Base-by-base conservation (phyloP, 2,797 vertebrate genomes). In the Rhynchotus rufescens region DNA sequence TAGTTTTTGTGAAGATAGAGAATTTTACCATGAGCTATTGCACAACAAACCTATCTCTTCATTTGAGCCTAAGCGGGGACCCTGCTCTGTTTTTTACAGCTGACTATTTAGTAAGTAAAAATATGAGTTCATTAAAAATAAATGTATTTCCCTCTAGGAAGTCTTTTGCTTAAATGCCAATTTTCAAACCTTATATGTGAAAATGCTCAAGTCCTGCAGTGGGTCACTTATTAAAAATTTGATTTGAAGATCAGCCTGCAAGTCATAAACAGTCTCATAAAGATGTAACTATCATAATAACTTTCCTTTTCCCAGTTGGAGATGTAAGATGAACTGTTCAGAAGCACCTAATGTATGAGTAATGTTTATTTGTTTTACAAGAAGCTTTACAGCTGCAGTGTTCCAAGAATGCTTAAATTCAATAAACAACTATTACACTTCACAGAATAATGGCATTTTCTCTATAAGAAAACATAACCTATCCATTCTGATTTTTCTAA, bases 401-500 rank as follows among this genome's bases (percentile, higher is more conserved):
- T 91, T 96, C 92, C 86, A 90, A 86, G 67, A 96, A 96, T 68
- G 66, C 82, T 96, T 96, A 94, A 93, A 94, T 95, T 92, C 92
- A 96, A 89, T 92, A 95, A 96, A 88, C 59, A 89, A 80, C 67
- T 66, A 93, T 96, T 95, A 92, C 91, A 94, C 93, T 42, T 95
- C 79, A 96, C 86, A 61, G 87, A 83, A 96, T 79, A 86, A 86
- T 93, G 75, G 38, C 64, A 47, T 74, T 91, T 95, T 59, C 40
- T 92, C 54, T 61, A n/a, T 75, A 88, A 91, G 59, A 88, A 91
- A 96, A 44, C 78, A 77, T 82, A 96, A 90, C 79, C 86, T 72
- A 93, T 93, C 90, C 66, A 45, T 90, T 96, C 79, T 80, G 52
- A 89, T 95, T 94, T 96, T 95, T 95, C 92, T 87, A 84, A 82